A percentile compares a stretch with the other conserved stretches of the same genome.
These are phyloP conservation scores for Andricus grossulariae DNA, from an alignment of 1,140 invertebrate species.

Conservation along the genomic window DNA sequence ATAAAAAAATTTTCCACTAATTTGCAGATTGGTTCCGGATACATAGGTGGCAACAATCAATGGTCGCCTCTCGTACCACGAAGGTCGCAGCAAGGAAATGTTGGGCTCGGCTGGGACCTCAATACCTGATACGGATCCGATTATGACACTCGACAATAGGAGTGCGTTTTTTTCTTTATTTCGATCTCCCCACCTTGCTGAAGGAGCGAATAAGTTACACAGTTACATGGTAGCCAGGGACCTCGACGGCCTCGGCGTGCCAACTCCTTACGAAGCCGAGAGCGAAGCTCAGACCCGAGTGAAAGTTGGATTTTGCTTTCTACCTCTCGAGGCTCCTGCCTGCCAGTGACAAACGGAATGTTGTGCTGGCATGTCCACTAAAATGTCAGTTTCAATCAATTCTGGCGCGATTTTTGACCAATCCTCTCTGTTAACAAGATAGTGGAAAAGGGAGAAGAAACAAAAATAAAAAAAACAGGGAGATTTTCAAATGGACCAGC, in stretches of 20 bases:
- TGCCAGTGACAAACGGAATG: conserved; percentile 67
- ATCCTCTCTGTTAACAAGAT: conserved; percentile 32
- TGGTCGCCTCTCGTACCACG: not conserved
- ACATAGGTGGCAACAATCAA: no score
- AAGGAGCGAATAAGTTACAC: conserved; percentile 5
- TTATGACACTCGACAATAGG: conserved; percentile 30
- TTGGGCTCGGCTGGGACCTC: not conserved
- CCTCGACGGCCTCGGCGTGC: conserved; percentile 71
- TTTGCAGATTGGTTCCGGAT: no score
- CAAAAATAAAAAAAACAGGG: conserved; percentile 9
- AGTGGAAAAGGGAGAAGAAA: conserved; percentile 11
- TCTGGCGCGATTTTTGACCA: conserved; percentile 32
- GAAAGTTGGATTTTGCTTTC: conserved; percentile 75
- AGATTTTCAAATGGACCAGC: conserved; percentile 32
- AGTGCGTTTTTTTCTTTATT: conserved; percentile 33
- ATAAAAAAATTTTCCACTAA: no score
- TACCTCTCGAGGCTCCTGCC: conserved; percentile 59
- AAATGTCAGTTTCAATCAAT: conserved; percentile 42
- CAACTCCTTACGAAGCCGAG: conserved; percentile 58
- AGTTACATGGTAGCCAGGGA: conserved; percentile 40
- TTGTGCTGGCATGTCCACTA: conserved; percentile 48
- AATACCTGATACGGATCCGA: conserved; percentile 19
- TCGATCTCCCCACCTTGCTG: conserved; percentile 22
- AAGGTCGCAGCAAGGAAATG: conserved; percentile 29
- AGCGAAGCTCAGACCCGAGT: conserved; percentile 58